phyloP scores from a whole-genome alignment of 2,113 vertebrate genomes.

The Poecile atricapillus region DNA sequence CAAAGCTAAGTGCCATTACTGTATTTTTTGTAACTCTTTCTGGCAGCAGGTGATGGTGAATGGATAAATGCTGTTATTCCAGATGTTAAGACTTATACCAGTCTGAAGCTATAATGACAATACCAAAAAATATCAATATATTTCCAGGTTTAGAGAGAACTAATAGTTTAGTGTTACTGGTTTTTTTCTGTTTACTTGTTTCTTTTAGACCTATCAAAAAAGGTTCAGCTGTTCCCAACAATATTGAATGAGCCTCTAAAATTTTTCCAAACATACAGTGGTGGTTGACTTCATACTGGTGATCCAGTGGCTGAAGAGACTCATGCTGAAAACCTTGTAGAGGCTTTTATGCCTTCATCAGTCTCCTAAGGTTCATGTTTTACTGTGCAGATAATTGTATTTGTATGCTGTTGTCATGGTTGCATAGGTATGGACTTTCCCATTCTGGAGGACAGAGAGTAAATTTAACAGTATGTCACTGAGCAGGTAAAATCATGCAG shows the following conservation, averaged over 20 bases:
- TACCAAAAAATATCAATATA: background rate
- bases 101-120: background rate
- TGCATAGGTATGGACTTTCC: background rate
- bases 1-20: background rate
- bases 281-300: background rate
- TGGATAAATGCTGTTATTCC: background rate
- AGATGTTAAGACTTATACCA: background rate
- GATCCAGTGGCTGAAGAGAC: background rate
- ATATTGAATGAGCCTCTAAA: background rate
- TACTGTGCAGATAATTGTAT: background rate
- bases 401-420: slow-evolving; percentile 38
- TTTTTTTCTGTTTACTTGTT: background rate
- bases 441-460: background rate
- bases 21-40: background rate
- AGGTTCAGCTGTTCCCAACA: background rate
- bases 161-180: background rate
- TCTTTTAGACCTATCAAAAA: background rate
- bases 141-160: background rate
- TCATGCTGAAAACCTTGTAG: background rate
- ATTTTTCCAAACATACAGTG: background rate
- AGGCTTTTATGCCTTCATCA: background rate
- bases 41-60: background rate
- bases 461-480: background rate
- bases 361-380: background rate
- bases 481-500: background rate